Percentiles rank a stretch among this genome's conserved stretches.
Conservation (phyloP, 53 echinoderm and acorn worm species). For the Echinometra lucunter region DNA sequence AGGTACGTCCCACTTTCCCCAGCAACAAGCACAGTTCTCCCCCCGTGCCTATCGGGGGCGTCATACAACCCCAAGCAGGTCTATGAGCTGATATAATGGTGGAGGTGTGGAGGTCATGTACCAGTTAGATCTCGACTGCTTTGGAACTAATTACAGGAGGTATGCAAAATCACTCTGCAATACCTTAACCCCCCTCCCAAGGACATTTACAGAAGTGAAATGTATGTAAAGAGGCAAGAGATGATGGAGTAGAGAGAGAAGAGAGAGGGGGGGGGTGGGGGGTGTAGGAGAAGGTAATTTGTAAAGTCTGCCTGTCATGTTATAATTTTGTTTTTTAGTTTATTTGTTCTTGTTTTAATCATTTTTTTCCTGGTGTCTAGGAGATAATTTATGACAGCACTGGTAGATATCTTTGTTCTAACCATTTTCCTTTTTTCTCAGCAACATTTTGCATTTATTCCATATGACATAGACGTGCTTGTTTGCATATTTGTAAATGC, state of each 20-base stretch:
- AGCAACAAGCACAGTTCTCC: slow-evolving; percentile 98
- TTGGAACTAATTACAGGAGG: slow-evolving; percentile 85
- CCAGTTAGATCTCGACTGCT: slow-evolving; percentile 91
- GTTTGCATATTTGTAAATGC: background rate
- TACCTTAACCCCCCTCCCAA: too few relatives aligned
- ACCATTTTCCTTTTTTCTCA: too few relatives aligned
- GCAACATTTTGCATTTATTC: background rate
- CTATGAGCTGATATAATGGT: slow-evolving; percentile 98
- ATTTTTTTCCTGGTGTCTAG: too few relatives aligned
- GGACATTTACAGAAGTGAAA: too few relatives aligned
- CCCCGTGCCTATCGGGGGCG: slow-evolving; percentile 93
- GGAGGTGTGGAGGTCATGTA: slow-evolving; percentile 90
- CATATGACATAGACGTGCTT: background rate
- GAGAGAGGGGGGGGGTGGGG: background rate
- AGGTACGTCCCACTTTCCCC: slow-evolving; percentile 96
- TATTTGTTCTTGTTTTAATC: too few relatives aligned
- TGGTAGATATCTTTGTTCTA: too few relatives aligned
- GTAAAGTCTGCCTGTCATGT: background rate
- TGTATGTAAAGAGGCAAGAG: background rate
- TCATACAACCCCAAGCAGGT: slow-evolving; percentile 91
- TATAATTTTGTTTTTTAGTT: too few relatives aligned
- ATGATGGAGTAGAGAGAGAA: background rate
- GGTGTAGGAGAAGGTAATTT: background rate
- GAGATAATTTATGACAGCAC: too few relatives aligned
- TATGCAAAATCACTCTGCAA: slow-evolving; percentile 40